Conservation (phyloP, 2,113 vertebrate species). For the Vicugna pacos region DNA sequence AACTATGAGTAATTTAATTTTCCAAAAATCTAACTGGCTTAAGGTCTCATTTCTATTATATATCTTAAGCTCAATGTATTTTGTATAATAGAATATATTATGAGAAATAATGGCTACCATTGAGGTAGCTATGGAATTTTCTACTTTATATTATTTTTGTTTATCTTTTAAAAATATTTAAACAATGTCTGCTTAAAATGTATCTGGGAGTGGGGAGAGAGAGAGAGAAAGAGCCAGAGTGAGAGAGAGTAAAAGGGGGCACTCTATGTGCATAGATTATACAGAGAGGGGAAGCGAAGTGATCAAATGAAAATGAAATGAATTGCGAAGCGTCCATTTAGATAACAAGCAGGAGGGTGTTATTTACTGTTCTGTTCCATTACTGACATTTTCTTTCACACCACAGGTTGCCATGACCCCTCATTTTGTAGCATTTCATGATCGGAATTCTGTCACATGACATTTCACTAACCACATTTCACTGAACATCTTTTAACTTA, state of each 20-base stretch:
- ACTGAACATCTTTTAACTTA: constrained; percentile 69
- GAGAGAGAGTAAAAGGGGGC: neutral
- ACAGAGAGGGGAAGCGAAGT: neutral
- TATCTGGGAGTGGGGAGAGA: neutral
- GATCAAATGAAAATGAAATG: constrained; percentile 17
- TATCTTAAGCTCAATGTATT: neutral
- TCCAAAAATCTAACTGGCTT: neutral
- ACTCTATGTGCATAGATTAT: neutral
- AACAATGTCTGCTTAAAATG: neutral
- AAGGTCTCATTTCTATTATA: neutral
- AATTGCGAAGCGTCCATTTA: constrained; percentile 44
- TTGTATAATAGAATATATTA: constrained; percentile 5
- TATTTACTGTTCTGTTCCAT: constrained; percentile 57
- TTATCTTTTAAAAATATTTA: constrained; percentile 39
- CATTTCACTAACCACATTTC: constrained; percentile 70
- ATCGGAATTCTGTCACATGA: constrained; percentile 68
- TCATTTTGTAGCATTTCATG: constrained; percentile 69
- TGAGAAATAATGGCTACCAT: constrained; percentile 2
- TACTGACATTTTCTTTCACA: constrained; percentile 73
- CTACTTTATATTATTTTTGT: neutral
- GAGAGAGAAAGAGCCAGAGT: neutral
- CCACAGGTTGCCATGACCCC: constrained; percentile 63
- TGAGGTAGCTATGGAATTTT: neutral
- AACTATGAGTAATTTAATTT: constrained; percentile 25
- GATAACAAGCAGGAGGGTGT: constrained; percentile 49